A percentile compares a stretch with the other conserved stretches of the same genome.
These are phyloP conservation scores for Laticauda laticaudata DNA, from an alignment of 2,113 vertebrate genomes.

Conservation along the genomic window DNA sequence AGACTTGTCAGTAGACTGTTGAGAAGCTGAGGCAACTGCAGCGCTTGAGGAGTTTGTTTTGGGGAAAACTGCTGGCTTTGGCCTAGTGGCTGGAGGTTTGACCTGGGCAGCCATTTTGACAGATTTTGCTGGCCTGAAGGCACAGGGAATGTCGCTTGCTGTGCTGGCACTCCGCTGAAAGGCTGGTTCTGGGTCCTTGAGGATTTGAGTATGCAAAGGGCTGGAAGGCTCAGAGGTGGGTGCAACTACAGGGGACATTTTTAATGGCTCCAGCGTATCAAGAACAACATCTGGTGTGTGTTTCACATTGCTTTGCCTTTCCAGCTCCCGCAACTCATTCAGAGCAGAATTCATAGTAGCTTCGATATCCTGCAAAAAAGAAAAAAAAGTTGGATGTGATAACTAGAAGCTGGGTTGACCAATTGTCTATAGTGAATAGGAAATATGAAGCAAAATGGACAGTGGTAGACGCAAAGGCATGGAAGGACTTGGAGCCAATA, in stretches of 20 bases:
- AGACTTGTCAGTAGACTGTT: slow-evolving; percentile 90
- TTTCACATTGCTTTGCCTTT: slow-evolving; percentile 88
- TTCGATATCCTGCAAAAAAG: slow-evolving; percentile 84
- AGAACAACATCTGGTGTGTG: slow-evolving; percentile 94
- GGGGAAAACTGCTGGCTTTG: slow-evolving; percentile 91
- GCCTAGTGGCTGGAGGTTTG: slow-evolving; percentile 90
- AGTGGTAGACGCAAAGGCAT: background rate
- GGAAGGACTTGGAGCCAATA: background rate
- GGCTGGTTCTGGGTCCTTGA: slow-evolving; percentile 80
- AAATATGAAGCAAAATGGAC: background rate
- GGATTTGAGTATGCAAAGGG: slow-evolving; percentile 90
- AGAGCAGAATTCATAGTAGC: slow-evolving; percentile 89
- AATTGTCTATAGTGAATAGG: background rate
- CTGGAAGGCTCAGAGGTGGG: slow-evolving; percentile 93
- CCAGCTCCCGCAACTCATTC: slow-evolving; percentile 89
- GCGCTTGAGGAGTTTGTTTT: slow-evolving; percentile 79
- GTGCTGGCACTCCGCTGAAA: slow-evolving; percentile 96
- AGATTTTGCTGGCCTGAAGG: slow-evolving; percentile 86
- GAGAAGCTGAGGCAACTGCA: slow-evolving; percentile 80
- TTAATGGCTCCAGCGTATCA: slow-evolving; percentile 95
- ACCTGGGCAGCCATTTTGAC: slow-evolving; percentile 74
- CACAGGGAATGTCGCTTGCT: slow-evolving; percentile 88
- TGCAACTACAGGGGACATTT: slow-evolving; percentile 76
- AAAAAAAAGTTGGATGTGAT: background rate
- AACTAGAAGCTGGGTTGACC: accelerated